phyloP scores from a whole-genome alignment of 2,113 vertebrate species.

The Mormyrus lacerda region DNA sequence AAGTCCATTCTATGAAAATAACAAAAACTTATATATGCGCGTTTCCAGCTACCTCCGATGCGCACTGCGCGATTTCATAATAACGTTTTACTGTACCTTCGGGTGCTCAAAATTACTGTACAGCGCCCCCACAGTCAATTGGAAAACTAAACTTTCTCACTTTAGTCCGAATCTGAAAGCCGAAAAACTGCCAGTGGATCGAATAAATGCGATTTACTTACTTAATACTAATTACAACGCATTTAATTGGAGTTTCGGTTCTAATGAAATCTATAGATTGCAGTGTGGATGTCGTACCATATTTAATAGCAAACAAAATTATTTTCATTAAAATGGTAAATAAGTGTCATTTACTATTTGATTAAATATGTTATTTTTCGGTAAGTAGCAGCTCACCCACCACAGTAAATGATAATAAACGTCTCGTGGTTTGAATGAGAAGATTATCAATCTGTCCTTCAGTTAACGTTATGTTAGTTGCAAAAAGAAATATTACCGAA shows the following conservation, averaged over 20 bases:
- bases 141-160: not conserved
- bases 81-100: not conserved
- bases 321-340: not conserved
- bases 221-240: not conserved
- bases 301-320: not conserved
- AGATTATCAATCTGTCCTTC: not conserved
- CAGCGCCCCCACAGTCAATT: conserved; percentile 18
- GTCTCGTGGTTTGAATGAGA: not conserved
- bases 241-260: not conserved
- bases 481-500: not conserved
- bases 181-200: not conserved
- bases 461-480: not conserved
- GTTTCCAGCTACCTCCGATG: not conserved
- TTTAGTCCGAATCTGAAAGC: not conserved
- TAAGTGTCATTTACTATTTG: not conserved
- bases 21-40: not conserved
- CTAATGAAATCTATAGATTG: not conserved
- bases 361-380: not conserved
- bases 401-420: not conserved
- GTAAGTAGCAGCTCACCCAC: not conserved
- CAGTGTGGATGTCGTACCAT: not conserved
- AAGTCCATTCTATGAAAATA: not conserved
- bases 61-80: not conserved
- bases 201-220: not conserved
- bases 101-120: not conserved